Evolutionary conservation across 2,113 vertebrate species (phyloP), one percentile per base, ranked within the genome.

Genomic region (Hydrolagus affinis): DNA sequence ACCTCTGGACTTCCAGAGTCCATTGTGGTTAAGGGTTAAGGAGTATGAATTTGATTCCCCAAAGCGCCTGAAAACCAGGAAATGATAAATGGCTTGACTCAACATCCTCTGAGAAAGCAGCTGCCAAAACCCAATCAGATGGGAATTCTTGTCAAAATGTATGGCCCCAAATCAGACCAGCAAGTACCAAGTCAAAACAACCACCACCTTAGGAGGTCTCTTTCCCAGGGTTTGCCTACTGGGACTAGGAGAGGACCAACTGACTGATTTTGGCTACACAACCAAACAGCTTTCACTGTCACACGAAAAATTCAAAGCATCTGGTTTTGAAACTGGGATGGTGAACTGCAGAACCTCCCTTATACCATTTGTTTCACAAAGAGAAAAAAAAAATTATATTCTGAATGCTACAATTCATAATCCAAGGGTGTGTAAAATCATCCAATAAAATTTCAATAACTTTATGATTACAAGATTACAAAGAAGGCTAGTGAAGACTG

Each of bases 11-110:
- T 64, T 23, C 8, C 44, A 44, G 1, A 64, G 12, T 28, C 11
- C 28, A 30, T 15, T 64, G 14, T 25, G 59, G 57, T 44, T 3
- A 80, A 64, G 77, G n/a, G 77, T 80, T 80, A 64, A 80, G 59
- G 76, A 78, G 59, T 78, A 15, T 62, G 19, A n/a, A 60, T 73
- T 25, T 28, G 64, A 62, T 21, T 60, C 77, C 60, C 23, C 4
- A 64, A 57, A 80, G 23, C 62, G 7, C 28, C 28, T 4, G 21
- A 64, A 80, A 80, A 80, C 6, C 12, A 80, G 77, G 77, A 80
- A 80, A 80, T 80, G 77, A 80, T 28, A 80, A 80, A 80, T 64
- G 15, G 59, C 21, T 62, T 80, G 77, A 80, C 59, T 80, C 77
- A 77, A 30, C 77, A 80, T 80, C 59, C 77, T 80, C 17, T 64